Evolutionary conservation across 2,888 invertebrate species (phyloP).

Genomic region (Hirtodrosophila histrioides): DNA sequence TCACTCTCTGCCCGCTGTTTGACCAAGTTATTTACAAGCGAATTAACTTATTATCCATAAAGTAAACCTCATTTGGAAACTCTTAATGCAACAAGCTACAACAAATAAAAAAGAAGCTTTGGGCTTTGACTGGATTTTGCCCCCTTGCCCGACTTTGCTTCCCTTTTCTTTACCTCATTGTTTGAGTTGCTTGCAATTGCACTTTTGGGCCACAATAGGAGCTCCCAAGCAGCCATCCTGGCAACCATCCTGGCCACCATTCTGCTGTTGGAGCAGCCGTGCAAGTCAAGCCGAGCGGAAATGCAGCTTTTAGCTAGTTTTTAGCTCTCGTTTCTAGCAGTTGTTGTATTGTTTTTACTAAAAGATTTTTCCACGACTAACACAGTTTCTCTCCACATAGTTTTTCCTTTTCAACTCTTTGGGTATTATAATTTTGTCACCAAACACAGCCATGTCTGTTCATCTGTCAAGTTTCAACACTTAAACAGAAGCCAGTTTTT

Average conservation of each 20-base stretch:
- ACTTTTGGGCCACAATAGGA: conserved; percentile 63
- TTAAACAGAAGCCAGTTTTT: too few relatives aligned
- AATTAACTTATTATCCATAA: conserved; percentile 79
- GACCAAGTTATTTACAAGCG: conserved; percentile 75
- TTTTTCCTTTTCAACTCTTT: conserved; percentile 25
- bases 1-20: conserved; percentile 9
- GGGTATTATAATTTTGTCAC: too few relatives aligned
- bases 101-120: conserved; percentile 29
- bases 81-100: conserved; percentile 59
- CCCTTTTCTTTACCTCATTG: conserved; percentile 58
- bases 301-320: conserved; percentile 79
- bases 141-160: conserved; percentile 30
- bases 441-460: too few relatives aligned
- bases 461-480: too few relatives aligned
- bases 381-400: conserved; percentile 65
- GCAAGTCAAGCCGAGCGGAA: conserved; percentile 77
- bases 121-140: conserved; percentile 29
- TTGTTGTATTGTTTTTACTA: conserved; percentile 50
- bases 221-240: conserved; percentile 15
- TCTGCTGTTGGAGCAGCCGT: conserved; percentile 41
- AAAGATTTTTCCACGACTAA: conserved; percentile 67
- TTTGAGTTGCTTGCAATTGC: conserved; percentile 53
- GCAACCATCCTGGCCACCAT: conserved; percentile 18
- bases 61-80: conserved; percentile 76
- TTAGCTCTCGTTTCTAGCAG: conserved; percentile 45